Conservation (phyloP, 2,113 vertebrate species). For the Myrmecophaga tridactyla region DNA sequence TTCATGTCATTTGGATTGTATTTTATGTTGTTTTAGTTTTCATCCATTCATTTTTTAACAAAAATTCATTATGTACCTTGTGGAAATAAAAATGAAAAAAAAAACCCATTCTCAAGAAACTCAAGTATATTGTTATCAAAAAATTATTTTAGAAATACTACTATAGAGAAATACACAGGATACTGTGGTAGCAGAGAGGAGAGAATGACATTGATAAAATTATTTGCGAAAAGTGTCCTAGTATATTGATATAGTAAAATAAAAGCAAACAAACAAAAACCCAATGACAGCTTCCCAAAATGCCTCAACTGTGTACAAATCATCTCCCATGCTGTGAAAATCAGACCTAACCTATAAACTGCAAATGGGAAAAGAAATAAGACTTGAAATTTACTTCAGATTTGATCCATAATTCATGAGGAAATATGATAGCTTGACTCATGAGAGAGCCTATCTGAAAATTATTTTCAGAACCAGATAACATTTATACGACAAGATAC, state of each 20-base stretch:
- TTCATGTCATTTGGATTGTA: slow-evolving; percentile 6
- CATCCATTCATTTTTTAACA: background rate
- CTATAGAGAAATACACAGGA: background rate
- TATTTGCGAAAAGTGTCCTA: background rate
- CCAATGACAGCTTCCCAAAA: background rate
- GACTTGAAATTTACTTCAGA: background rate
- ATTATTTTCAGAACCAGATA: slow-evolving; percentile 9
- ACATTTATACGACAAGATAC: background rate
- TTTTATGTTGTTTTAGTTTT: background rate
- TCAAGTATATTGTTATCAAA: background rate
- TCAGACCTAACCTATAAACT: background rate
- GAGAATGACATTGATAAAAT: background rate
- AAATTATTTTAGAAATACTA: background rate
- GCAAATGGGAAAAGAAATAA: background rate
- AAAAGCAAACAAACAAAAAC: background rate
- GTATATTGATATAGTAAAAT: background rate
- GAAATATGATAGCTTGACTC: background rate
- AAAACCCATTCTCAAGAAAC: background rate
- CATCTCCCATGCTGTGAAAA: slow-evolving; percentile 39
- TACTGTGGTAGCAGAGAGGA: background rate
- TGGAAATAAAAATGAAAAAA: background rate
- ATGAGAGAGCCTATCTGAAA: background rate
- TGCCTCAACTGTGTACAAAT: background rate
- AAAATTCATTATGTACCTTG: background rate
- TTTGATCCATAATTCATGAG: background rate